Evolutionary conservation across 1,140 invertebrate species (phyloP).

Genomic region (Augochlora pura): DNA sequence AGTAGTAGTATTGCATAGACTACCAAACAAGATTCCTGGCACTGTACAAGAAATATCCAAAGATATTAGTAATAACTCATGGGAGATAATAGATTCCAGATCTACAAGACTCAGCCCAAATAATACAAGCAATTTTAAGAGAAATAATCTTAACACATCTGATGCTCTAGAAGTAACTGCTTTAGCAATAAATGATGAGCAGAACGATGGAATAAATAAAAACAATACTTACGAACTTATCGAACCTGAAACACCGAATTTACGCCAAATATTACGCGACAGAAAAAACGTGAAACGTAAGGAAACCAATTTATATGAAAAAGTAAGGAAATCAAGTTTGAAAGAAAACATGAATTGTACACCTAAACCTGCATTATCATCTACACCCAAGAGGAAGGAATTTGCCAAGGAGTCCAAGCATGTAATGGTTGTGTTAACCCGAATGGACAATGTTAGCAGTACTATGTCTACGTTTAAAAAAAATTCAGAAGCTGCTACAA

Average conservation of each 20-base stretch:
- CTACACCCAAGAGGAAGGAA: background rate
- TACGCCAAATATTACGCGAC: constrained; percentile 15
- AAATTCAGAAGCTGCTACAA: background rate
- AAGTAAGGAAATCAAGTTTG: background rate
- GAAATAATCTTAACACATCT: background rate
- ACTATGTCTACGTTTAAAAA: no score
- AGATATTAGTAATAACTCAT: background rate
- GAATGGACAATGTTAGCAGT: background rate
- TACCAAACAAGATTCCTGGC: constrained; percentile 23
- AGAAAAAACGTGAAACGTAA: background rate
- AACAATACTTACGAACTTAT: constrained; percentile 68
- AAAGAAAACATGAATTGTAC: background rate
- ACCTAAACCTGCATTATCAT: background rate
- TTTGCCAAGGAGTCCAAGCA: background rate
- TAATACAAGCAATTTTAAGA: background rate
- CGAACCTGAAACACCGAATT: constrained; percentile 60
- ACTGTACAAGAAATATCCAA: background rate
- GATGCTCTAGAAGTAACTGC: constrained; percentile 3
- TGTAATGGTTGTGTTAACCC: background rate
- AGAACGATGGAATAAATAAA: background rate
- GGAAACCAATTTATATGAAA: background rate
- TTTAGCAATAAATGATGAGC: background rate
- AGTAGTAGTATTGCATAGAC: constrained; percentile 50
- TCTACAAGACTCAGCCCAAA: background rate
- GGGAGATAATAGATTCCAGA: background rate